Evolutionary conservation across 2,797 vertebrate species (phyloP), one percentile per base, ranked within the genome.

Genomic region (Sebastes taczanowskii): DNA sequence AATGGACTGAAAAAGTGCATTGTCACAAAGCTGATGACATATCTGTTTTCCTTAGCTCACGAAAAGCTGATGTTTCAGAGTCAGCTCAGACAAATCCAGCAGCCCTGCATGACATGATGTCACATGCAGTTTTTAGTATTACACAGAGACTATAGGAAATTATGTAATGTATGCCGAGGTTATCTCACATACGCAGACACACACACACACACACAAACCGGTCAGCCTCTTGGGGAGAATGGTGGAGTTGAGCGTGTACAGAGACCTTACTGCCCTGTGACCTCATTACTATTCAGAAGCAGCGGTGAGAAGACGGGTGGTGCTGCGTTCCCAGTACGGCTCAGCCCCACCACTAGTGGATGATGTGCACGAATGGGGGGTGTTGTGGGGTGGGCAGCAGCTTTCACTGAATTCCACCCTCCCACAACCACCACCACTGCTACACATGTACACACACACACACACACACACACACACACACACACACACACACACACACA

Each of bases 251-350:
- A 84, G 75, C 42, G n/a, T 74, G 65, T 72, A 74, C 76, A 35
- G 74, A 85, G 87, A 91, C 87, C 79, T 91, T 65, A 68, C 67
- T 77, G 76, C 79, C 82, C 67, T 63, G 80, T 92, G 92, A 94
- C 93, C 91, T 94, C 91, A 92, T 96, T 94, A 94, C 81, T 89
- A 95, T 95, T 93, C 91, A 86, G 73, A 92, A 86, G 74, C 63
- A 73, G 87, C 25, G 85, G 94, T 96, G 95, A 96, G 95, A 96
- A 96, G 93, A 91, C 80, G 82, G 86, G 88, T 64, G 59, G 71
- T 77, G 80, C 86, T 71, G 73, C 76, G 90, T 96, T 96, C 95
- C 94, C 95, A 96, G 90, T 94, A 78, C 86, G 87, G 88, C 86
- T 91, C 91, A 88, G 70, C 89, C 85, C 70, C 73, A 74, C 69